Percentiles rank a stretch among this genome's conserved stretches.
Conservation (phyloP, 2,888 invertebrate species). For the Pristionchus fissidentatus region DNA sequence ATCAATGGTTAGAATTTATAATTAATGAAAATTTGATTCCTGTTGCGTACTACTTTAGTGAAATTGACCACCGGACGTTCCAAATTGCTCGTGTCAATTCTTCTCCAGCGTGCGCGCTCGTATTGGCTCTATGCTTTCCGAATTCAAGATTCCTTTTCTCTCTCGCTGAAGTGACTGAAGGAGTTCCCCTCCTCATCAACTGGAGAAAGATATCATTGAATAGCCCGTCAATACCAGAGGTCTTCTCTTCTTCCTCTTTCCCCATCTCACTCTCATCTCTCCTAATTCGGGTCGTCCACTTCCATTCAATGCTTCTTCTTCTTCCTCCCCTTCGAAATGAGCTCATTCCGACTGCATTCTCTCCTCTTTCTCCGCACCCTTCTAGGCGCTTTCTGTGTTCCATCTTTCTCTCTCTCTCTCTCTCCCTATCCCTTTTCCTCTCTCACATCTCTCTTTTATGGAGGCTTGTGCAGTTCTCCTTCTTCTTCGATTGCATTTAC, state of each 20-base stretch:
- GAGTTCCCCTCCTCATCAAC: too few relatives aligned
- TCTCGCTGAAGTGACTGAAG: too few relatives aligned
- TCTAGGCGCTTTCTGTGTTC: background rate
- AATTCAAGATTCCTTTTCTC: too few relatives aligned
- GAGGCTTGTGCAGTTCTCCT: background rate
- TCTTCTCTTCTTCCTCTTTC: background rate
- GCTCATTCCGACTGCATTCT: background rate
- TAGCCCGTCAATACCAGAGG: too few relatives aligned
- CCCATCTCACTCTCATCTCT: background rate
- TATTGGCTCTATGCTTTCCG: too few relatives aligned
- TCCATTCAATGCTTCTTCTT: background rate
- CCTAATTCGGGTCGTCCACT: background rate
- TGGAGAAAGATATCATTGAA: too few relatives aligned
- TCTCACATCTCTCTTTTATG: slow-evolving; percentile 7
- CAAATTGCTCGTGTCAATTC: too few relatives aligned
- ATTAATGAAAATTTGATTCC: too few relatives aligned
- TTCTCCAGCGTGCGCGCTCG: too few relatives aligned
- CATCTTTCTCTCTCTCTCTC: background rate
- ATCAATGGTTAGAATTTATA: too few relatives aligned
- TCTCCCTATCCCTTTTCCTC: background rate
- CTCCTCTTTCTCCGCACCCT: background rate
- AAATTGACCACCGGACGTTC: too few relatives aligned
- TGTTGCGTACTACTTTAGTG: too few relatives aligned
- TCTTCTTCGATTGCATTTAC: slow-evolving; percentile 6
- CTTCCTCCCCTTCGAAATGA: background rate